phyloP scores from a whole-genome alignment of 2,113 vertebrate species.

The Ornithorhynchus anatinus region DNA sequence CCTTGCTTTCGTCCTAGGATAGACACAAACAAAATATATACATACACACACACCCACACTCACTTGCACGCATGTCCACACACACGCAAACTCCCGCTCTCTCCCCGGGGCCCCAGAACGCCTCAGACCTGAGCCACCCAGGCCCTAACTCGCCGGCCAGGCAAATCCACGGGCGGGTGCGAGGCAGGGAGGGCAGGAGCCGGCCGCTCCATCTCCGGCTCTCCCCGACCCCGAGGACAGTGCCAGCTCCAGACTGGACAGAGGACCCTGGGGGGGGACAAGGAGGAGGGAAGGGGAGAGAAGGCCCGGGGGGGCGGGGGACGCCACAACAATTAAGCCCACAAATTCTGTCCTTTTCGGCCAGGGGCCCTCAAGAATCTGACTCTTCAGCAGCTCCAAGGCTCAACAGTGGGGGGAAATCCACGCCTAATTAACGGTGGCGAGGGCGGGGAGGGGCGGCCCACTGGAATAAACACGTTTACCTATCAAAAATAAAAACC shows the following conservation, averaged over 20 bases:
- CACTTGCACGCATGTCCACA: not conserved
- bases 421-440: too few relatives aligned
- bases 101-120: not conserved
- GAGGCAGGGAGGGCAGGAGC: not conserved
- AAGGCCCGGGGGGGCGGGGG: not conserved
- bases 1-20: not conserved
- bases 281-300: not conserved
- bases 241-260: too few relatives aligned
- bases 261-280: not conserved
- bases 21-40: not conserved
- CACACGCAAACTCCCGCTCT: not conserved
- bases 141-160: too few relatives aligned
- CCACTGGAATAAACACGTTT: too few relatives aligned
- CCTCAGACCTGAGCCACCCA: too few relatives aligned
- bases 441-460: too few relatives aligned
- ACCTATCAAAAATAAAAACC: not conserved
- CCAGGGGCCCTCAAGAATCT: too few relatives aligned
- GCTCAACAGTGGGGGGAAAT: too few relatives aligned
- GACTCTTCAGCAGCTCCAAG: too few relatives aligned
- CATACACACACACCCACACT: not conserved
- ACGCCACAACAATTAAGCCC: too few relatives aligned
- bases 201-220: not conserved
- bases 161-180: too few relatives aligned
- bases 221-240: constrained; percentile 30
- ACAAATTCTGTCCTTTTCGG: too few relatives aligned